Evolutionary conservation across 2,113 vertebrate genomes (phyloP).

Genomic region (Melanerpes aurifrons): DNA sequence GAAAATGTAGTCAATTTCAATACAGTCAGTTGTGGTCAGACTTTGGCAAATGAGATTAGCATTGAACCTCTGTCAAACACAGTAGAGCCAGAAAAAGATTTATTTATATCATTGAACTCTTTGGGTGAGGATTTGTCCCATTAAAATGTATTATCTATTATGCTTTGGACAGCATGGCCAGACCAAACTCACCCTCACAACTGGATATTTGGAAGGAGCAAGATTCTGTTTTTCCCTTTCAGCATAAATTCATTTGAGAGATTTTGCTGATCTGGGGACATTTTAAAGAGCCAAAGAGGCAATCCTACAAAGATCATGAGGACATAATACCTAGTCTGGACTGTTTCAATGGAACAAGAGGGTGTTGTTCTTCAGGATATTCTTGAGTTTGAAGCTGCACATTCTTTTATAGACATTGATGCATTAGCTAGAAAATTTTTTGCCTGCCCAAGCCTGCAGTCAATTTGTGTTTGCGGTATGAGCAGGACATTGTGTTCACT

Average conservation of each 20-base stretch:
- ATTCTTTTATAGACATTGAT: neutral
- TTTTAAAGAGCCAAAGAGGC: neutral
- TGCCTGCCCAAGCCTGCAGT: neutral
- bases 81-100: slow-evolving; percentile 38
- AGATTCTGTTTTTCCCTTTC: neutral
- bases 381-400: neutral
- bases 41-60: slow-evolving; percentile 58
- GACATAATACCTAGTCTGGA: neutral
- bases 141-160: slow-evolving; percentile 55
- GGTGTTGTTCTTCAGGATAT: neutral
- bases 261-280: neutral
- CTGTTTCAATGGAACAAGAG: neutral
- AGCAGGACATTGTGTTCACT: neutral
- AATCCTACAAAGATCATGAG: neutral
- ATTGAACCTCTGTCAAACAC: slow-evolving; percentile 58
- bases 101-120: slow-evolving; percentile 36
- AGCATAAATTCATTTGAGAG: neutral
- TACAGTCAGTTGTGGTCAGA: slow-evolving; percentile 12
- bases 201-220: neutral
- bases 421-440: neutral
- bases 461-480: neutral
- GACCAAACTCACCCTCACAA: neutral
- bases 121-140: neutral
- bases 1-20: slow-evolving; percentile 34
- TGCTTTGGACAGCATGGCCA: slow-evolving; percentile 9